phyloP scores from a whole-genome alignment of 2,888 invertebrate species.

The Xanthorhoe designata region DNA sequence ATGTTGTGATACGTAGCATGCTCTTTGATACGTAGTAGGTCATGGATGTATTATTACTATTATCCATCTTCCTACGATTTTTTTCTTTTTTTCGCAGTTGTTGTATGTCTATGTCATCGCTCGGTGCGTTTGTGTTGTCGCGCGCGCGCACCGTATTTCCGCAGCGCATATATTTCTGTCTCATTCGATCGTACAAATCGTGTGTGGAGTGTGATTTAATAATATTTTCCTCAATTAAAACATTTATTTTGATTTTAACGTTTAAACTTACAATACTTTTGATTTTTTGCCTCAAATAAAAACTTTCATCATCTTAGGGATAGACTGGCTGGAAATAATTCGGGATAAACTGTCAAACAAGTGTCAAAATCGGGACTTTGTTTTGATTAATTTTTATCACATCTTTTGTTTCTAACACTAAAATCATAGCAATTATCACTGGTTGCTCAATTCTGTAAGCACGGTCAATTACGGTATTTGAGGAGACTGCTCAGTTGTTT shows the following conservation, averaged over 20 bases:
- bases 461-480: conserved; percentile 12
- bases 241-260: neutral
- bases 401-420: conserved; percentile 13
- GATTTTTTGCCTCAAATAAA: conserved; percentile 4
- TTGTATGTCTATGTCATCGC: conserved; percentile 14
- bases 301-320: neutral
- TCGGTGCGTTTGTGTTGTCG: conserved; percentile 9
- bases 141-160: conserved; percentile 3
- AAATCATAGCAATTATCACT: neutral
- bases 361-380: conserved; percentile 28
- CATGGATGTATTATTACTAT: no score
- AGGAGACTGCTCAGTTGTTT: neutral
- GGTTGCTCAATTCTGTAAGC: neutral
- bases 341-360: conserved; percentile 22
- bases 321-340: conserved; percentile 12
- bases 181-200: conserved; percentile 23
- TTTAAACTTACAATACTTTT: neutral
- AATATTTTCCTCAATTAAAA: conserved; percentile 11
- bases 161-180: conserved; percentile 16
- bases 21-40: no score
- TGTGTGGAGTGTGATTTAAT: conserved; percentile 7
- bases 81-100: conserved; percentile 9
- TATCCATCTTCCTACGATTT: no score
- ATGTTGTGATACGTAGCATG: no score
- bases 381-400: conserved; percentile 20